A percentile compares a stretch with the other conserved stretches of the same genome.
Evolutionary conservation across 2,797 vertebrate genomes (phyloP).

Genomic region (Xiphorhynchus erythropygius): DNA sequence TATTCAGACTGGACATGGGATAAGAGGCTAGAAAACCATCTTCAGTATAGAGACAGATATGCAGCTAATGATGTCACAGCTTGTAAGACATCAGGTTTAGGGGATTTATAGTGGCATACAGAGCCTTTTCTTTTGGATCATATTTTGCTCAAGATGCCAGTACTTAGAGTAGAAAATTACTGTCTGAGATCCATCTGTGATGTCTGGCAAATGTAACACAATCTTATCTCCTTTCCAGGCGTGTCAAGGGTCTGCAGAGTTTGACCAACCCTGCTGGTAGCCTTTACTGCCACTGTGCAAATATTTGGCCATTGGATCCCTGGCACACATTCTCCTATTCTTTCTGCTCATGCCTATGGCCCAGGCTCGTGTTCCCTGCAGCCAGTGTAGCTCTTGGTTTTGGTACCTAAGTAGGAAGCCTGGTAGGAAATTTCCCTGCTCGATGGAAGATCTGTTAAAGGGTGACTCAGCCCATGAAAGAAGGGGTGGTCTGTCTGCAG

Average conservation of each 20-base stretch:
- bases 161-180: neutral
- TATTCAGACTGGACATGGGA: neutral
- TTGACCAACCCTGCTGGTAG: neutral
- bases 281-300: accelerated
- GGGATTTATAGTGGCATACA: neutral
- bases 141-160: constrained; percentile 21
- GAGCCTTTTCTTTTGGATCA: neutral
- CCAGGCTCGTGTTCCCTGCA: neutral
- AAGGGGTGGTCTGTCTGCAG: neutral
- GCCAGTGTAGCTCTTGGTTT: neutral
- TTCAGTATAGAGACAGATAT: constrained; percentile 44
- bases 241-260: neutral
- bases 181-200: constrained; percentile 28
- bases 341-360: neutral
- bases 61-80: constrained; percentile 22
- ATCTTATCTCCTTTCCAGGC: neutral
- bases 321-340: neutral
- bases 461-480: neutral
- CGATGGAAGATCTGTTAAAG: neutral
- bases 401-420: neutral
- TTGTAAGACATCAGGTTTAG: constrained; percentile 18
- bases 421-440: neutral
- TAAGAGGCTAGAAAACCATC: constrained; percentile 8
- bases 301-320: neutral
- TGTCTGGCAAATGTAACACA: constrained; percentile 6